Conservation (phyloP, 2,113 vertebrate genomes). For the Cryptotis parvus region DNA sequence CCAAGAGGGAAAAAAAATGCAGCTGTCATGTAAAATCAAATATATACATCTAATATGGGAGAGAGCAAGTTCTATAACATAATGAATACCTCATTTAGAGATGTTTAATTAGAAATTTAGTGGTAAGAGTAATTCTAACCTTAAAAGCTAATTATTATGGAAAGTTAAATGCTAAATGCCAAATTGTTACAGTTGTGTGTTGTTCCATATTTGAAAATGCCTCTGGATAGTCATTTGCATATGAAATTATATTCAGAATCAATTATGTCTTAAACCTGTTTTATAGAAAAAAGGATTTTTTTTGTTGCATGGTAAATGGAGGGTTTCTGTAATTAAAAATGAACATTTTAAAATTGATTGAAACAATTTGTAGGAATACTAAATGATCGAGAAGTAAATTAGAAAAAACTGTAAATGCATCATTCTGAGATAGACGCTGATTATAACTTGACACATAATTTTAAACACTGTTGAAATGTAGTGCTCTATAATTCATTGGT, state of each 20-base stretch:
- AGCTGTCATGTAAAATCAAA: background rate
- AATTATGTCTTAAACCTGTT: slow-evolving; percentile 70
- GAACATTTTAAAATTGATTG: background rate
- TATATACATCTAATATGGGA: background rate
- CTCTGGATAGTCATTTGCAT: slow-evolving; percentile 83
- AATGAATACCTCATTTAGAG: slow-evolving; percentile 70
- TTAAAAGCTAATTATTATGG: slow-evolving; percentile 85
- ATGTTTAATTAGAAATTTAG: slow-evolving; percentile 86
- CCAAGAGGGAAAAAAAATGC: too few relatives aligned
- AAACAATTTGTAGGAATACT: background rate
- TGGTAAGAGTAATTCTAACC: slow-evolving; percentile 81
- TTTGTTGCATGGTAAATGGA: slow-evolving; percentile 4
- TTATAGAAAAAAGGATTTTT: slow-evolving; percentile 76
- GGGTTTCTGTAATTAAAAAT: background rate
- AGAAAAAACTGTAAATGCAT: background rate
- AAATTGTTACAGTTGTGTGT: slow-evolving; percentile 82
- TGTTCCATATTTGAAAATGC: slow-evolving; percentile 72
- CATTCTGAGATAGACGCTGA: background rate
- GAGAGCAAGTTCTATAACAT: background rate
- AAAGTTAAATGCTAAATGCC: slow-evolving; percentile 83
- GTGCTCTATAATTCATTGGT: background rate
- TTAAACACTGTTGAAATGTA: background rate
- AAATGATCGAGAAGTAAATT: background rate
- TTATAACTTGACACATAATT: background rate
- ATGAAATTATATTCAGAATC: slow-evolving; percentile 80